phyloP scores from a whole-genome alignment of 2,888 invertebrate genomes.

The Dynastes tityus region DNA sequence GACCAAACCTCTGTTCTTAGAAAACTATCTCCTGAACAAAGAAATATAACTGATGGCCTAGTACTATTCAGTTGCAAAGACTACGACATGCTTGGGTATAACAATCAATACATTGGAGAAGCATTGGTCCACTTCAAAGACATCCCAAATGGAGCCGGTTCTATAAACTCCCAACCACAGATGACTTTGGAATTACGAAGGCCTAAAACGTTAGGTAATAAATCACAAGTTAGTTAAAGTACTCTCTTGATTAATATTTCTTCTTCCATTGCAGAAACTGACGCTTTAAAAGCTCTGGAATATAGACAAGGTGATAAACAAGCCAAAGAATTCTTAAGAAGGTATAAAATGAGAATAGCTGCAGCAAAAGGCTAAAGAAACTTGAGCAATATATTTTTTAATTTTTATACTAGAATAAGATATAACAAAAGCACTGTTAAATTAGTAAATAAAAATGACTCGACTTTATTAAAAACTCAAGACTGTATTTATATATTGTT shows the following conservation, averaged over 20 bases:
- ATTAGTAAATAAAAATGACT: no score
- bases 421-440: slow-evolving; percentile 10
- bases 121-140: slow-evolving; percentile 89
- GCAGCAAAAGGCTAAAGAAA: slow-evolving; percentile 18
- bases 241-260: slow-evolving; percentile 53
- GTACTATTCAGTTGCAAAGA: slow-evolving; percentile 95
- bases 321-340: slow-evolving; percentile 92
- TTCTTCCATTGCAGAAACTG: slow-evolving; percentile 73
- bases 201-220: slow-evolving; percentile 79
- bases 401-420: not conserved
- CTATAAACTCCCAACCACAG: slow-evolving; percentile 79
- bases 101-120: slow-evolving; percentile 96
- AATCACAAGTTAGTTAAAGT: not conserved
- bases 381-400: not conserved
- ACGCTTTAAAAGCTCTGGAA: slow-evolving; percentile 85
- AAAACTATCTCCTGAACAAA: slow-evolving; percentile 82
- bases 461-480: not conserved
- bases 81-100: slow-evolving; percentile 93
- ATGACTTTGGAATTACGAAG: slow-evolving; percentile 81
- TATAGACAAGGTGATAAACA: slow-evolving; percentile 89
- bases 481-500: slow-evolving; percentile 16
- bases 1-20: slow-evolving; percentile 70
- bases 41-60: slow-evolving; percentile 78
- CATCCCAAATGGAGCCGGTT: slow-evolving; percentile 77
- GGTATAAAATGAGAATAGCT: slow-evolving; percentile 58